Evolutionary conservation across 2,888 invertebrate species (phyloP), one percentile per base, ranked within the genome.

Genomic region (Tetragnatha montana): DNA sequence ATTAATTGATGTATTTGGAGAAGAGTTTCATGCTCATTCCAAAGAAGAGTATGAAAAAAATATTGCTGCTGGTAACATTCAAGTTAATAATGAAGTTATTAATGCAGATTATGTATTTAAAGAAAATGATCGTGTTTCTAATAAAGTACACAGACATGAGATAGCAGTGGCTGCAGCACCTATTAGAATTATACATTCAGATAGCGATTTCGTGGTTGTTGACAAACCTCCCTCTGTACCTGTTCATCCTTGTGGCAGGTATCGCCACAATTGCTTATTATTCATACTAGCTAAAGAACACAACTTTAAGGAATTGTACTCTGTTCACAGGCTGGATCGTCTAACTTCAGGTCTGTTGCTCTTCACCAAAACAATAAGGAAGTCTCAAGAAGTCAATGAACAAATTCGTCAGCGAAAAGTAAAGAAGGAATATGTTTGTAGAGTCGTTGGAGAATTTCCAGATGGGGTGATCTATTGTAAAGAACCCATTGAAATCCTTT

Each of bases 191-290:
- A 96, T 99, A 94, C 97, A 97, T 95, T 97, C 98, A 96, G 98
- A 97, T 95, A 98, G 98, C 95, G 98, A 99, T 95, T 96, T 99
- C 95, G 96, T 99, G 95, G 99, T 99, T 95, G 97, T 99, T 95
- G 98, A 99, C 96, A 99, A 99, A 96, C 99, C 99, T 94, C 97
- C 98, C 95, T 99, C 99, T 95, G 98, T 99, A 95, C 99, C 99
- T 95, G 98, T 98, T 90, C 99, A 99, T 94, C 99, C 99, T 3
- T 99, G 99, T 94, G 99, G 99, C 91, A 95, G 99, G 93, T 99
- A 99, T 94, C 95, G 98, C 84, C 98, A 98, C 95, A 99, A 99
- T 94, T 98, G 98, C 8, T 97, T 99, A 91, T 97, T 98, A 87
- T 98, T 98, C 94, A 98, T 99, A 93, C 95, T 99, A 93, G 98